Evolutionary conservation across 2,888 invertebrate genomes (phyloP).

Genomic region (Dione vanillae): DNA sequence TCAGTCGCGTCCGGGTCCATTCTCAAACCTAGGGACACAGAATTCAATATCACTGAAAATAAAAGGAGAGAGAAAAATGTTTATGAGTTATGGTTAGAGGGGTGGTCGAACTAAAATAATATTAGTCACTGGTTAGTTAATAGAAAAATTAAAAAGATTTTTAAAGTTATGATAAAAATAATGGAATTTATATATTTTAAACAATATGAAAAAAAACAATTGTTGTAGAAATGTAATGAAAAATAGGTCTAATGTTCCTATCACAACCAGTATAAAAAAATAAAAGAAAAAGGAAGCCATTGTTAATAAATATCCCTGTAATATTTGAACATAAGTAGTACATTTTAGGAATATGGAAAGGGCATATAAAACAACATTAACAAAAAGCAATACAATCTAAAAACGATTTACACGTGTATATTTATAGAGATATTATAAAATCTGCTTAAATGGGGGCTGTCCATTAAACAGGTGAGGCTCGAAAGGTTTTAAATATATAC

Average conservation of each 20-base stretch:
- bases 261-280: background rate
- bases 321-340: background rate
- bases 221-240: background rate
- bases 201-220: too few relatives aligned
- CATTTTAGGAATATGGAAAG: background rate
- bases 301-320: background rate
- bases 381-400: too few relatives aligned
- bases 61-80: conserved; percentile 69
- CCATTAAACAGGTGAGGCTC: too few relatives aligned
- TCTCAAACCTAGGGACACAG: conserved; percentile 83
- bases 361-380: background rate
- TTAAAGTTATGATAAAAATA: too few relatives aligned
- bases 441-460: too few relatives aligned
- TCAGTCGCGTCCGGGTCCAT: conserved; percentile 82
- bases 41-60: conserved; percentile 84
- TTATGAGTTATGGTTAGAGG: conserved; percentile 60
- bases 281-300: background rate
- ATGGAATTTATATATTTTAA: too few relatives aligned
- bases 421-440: too few relatives aligned
- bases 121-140: background rate
- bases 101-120: conserved; percentile 31
- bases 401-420: too few relatives aligned
- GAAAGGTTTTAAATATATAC: too few relatives aligned
- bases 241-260: background rate
- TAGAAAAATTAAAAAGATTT: background rate